Conservation (phyloP, 2,888 invertebrate genomes). For the Auanema freiburgensis region DNA sequence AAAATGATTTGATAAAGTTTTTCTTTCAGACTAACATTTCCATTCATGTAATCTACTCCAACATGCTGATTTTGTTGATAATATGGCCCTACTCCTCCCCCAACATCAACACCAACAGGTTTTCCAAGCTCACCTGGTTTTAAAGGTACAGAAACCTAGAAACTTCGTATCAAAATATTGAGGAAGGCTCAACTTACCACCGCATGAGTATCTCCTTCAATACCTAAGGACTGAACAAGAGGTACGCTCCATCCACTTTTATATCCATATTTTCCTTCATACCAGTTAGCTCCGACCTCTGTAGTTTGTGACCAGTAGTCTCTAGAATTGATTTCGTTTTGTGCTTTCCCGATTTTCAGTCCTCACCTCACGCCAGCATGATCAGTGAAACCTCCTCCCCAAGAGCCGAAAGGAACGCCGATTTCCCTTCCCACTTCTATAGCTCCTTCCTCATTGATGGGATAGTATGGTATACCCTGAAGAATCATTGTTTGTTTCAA, state of each 20-base stretch:
- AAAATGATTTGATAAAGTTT: not conserved
- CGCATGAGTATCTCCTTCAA: constrained; percentile 44
- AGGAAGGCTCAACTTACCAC: constrained; percentile 10
- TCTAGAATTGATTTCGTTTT: constrained; percentile 23
- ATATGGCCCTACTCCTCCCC: constrained; percentile 57
- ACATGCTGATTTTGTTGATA: constrained; percentile 60
- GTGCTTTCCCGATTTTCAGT: not conserved
- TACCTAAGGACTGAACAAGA: constrained; percentile 52
- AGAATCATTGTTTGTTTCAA: constrained; percentile 15
- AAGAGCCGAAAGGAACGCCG: constrained; percentile 55
- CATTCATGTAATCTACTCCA: constrained; percentile 53
- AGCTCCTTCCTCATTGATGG: constrained; percentile 57
- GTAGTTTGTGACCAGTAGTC: constrained; percentile 56
- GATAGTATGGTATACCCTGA: constrained; percentile 58
- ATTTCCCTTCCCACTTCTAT: constrained; percentile 49
- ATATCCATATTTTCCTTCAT: constrained; percentile 51
- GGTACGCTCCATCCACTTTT: constrained; percentile 53
- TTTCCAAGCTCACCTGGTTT: constrained; percentile 51
- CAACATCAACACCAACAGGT: constrained; percentile 52
- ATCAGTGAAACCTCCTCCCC: constrained; percentile 57
- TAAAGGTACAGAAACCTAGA: constrained; percentile 45
- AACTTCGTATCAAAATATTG: constrained; percentile 6
- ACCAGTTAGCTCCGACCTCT: constrained; percentile 54
- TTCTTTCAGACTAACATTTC: constrained; percentile 34
- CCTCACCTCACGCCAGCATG: constrained; percentile 50